These are phyloP conservation scores for Pelobates cultripes DNA, from an alignment of 2,797 vertebrate genomes.

Conservation along the genomic window DNA sequence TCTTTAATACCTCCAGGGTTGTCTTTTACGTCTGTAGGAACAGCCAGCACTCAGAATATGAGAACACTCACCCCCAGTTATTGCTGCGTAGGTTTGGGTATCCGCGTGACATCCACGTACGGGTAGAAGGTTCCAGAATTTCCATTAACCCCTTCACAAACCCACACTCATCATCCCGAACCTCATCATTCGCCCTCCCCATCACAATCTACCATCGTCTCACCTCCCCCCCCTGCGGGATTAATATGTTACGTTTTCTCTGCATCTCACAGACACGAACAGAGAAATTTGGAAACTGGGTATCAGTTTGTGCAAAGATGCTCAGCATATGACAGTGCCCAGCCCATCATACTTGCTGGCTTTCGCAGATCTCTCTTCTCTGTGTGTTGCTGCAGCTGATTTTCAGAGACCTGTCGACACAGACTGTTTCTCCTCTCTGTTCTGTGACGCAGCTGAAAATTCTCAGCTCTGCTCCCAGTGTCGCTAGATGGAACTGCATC, in stretches of 20 bases:
- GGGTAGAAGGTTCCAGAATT: conserved; percentile 87
- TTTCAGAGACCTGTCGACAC: conserved; percentile 79
- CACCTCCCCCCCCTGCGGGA: conserved; percentile 25
- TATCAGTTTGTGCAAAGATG: conserved; percentile 23
- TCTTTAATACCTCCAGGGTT: conserved; percentile 44
- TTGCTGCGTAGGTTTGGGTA: conserved; percentile 75
- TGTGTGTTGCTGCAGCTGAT: conserved; percentile 83
- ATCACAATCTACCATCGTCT: conserved; percentile 7
- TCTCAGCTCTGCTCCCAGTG: conserved; percentile 87
- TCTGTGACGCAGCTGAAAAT: conserved; percentile 99
- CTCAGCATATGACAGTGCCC: conserved; percentile 17
- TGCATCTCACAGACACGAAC: background rate
- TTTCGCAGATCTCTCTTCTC: conserved; percentile 71
- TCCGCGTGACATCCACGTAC: conserved; percentile 63
- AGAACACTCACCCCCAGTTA: conserved; percentile 47
- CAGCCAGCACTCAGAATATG: conserved; percentile 42
- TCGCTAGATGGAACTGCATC: conserved; percentile 84
- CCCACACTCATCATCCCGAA: conserved; percentile 66
- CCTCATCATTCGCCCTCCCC: conserved; percentile 76
- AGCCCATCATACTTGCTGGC: conserved; percentile 43
- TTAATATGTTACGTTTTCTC: conserved; percentile 33
- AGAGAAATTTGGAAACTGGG: conserved; percentile 12
- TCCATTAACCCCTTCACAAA: conserved; percentile 78
- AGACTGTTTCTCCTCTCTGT: conserved; percentile 81
- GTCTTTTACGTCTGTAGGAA: conserved; percentile 21